Evolutionary conservation across 64 coral and sea anemone genomes (phyloP), one percentile per base, ranked within the genome.

Genomic region (Hydrozoanthus tunicans): DNA sequence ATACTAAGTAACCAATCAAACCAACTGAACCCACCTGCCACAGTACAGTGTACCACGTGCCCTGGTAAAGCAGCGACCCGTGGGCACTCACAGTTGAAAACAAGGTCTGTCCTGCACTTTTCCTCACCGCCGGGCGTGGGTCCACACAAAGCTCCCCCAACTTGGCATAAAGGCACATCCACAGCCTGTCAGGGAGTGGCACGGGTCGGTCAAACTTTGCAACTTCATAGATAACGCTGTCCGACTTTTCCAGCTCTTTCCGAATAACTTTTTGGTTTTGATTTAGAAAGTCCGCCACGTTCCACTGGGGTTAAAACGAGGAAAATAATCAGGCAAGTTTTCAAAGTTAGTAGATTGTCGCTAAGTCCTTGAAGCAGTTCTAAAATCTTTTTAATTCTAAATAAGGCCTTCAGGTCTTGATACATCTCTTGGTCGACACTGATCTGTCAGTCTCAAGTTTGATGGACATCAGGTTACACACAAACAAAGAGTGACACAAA

Each of bases 101-200:
- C 73, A 99, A 61, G 7, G 97, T 99, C 80, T 99, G 97, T 20
- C 97, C 97, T n/a, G 97, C 97, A 24, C 97, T 99, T 90, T 99
- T 99, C 32, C 97, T 93, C 9, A 99, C 97, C 3, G 97, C 90
- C 5, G 97, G 97, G 17, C 97, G 70, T 3, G 97, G 97, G 67
- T 99, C 97, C 20, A 99, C 97, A 81, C 97, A 99, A 3, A 99
- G 90, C n/a, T 99, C 97, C 32, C 97, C 97, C 9, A 99, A 67
- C 53, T 95, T 99, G 17, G 97, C 89, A 77, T 99, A 99, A n/a
- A 99, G 75, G 15, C 94, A 95, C 97, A 99, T 99, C 97, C 97
- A 99, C n/a, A 96, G 92, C 9, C 97, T 78, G 68, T 99, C 97
- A 65, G 91, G 81, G 64, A 92, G 89, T 53, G 97, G 94, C 0